Conservation (phyloP, 2,888 invertebrate species). For the Limenitis camilla region DNA sequence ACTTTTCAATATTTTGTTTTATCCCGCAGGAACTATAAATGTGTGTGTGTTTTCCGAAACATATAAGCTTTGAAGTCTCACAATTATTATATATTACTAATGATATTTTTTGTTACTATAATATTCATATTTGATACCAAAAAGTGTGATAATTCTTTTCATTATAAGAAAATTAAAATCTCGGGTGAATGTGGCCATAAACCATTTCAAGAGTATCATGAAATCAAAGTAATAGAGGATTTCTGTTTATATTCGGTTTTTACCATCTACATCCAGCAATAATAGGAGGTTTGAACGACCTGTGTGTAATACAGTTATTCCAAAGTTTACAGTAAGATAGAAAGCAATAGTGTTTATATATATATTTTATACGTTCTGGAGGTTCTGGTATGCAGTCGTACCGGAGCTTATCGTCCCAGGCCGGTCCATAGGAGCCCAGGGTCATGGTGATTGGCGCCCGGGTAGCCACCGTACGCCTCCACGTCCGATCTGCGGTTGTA, state of each 20-base stretch:
- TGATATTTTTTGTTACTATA: no score
- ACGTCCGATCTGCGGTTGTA: slow-evolving; percentile 77
- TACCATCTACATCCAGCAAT: not conserved
- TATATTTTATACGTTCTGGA: not conserved
- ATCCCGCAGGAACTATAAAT: no score
- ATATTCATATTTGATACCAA: no score
- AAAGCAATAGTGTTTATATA: not conserved
- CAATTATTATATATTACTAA: no score
- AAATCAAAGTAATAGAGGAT: no score
- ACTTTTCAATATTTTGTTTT: no score
- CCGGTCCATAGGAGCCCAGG: slow-evolving; percentile 80
- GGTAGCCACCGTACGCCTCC: slow-evolving; percentile 72
- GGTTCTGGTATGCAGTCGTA: not conserved
- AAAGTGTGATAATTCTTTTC: no score
- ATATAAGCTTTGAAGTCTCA: no score
- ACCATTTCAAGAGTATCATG: no score
- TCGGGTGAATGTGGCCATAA: no score
- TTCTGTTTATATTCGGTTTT: not conserved
- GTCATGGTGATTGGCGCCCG: slow-evolving; percentile 77
- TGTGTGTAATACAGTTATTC: not conserved
- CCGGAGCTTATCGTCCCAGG: slow-evolving; percentile 65
- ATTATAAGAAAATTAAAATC: no score
- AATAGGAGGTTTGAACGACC: slow-evolving; percentile 7
- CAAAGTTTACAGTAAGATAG: not conserved
- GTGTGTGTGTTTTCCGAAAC: no score